Conservation (phyloP, 2,888 invertebrate genomes). For the Ecliptopera silaceata region DNA sequence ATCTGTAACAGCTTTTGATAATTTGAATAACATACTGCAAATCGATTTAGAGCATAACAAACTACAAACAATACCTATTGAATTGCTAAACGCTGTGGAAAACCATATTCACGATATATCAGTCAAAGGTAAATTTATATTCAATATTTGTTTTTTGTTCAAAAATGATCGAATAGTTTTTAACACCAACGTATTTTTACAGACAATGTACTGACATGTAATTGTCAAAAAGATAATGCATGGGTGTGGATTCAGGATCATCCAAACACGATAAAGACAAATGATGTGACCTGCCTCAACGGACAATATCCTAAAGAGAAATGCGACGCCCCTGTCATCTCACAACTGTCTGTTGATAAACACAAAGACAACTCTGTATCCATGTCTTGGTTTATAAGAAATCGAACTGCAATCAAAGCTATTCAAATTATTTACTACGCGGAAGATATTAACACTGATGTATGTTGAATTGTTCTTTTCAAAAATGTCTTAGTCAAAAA, state of each 20-base stretch:
- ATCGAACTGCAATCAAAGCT: conserved; percentile 92
- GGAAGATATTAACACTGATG: conserved; percentile 60
- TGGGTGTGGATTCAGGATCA: conserved; percentile 97
- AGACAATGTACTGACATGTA: conserved; percentile 95
- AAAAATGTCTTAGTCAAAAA: not conserved
- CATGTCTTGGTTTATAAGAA: conserved; percentile 94
- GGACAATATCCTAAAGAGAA: conserved; percentile 74
- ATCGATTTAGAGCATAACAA: conserved; percentile 92
- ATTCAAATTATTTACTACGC: conserved; percentile 92
- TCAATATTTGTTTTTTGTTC: no score
- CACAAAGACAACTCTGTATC: conserved; percentile 93
- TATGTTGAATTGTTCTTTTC: conserved; percentile 40
- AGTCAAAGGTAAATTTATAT: conserved; percentile 87
- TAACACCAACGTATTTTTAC: conserved; percentile 45
- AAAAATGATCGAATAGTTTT: no score
- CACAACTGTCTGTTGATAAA: conserved; percentile 92
- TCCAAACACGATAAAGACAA: conserved; percentile 79
- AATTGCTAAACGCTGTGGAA: conserved; percentile 90
- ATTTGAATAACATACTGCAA: conserved; percentile 88
- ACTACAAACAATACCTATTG: conserved; percentile 90
- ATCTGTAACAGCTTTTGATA: conserved; percentile 90
- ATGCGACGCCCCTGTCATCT: conserved; percentile 88
- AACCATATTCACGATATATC: conserved; percentile 91
- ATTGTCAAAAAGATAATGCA: conserved; percentile 94
- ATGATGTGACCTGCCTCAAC: conserved; percentile 63